A percentile compares a stretch with the other conserved stretches of the same genome.
These are phyloP conservation scores for Panurus biarmicus DNA, from an alignment of 2,113 vertebrate species.

Conservation along the genomic window DNA sequence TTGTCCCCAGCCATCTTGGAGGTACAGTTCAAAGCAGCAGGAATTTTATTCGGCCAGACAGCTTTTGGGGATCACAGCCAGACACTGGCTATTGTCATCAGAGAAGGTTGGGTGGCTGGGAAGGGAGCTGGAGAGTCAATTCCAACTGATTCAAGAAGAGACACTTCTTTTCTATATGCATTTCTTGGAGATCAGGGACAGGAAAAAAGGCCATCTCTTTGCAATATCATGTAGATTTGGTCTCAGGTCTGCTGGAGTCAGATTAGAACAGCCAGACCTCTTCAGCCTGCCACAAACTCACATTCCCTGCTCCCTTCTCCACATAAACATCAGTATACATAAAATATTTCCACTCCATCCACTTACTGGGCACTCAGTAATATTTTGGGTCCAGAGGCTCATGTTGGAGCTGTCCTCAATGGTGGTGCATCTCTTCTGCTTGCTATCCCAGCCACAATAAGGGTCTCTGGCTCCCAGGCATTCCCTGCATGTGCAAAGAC, in stretches of 20 bases:
- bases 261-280: neutral
- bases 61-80: neutral
- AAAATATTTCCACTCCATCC: neutral
- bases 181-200: neutral
- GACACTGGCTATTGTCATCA: neutral
- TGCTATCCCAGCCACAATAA: slow-evolving; percentile 94
- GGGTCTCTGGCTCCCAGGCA: slow-evolving; percentile 93
- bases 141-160: neutral
- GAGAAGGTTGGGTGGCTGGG: neutral
- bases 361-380: slow-evolving; percentile 91
- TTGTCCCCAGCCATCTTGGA: neutral
- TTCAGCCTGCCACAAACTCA: neutral
- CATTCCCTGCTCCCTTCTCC: neutral
- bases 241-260: neutral
- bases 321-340: neutral
- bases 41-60: neutral
- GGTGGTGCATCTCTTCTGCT: slow-evolving; percentile 89
- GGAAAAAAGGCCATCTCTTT: neutral
- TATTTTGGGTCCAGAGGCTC: slow-evolving; percentile 98
- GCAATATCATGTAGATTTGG: neutral
- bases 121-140: neutral
- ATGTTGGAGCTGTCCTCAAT: slow-evolving; percentile 96
- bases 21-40: neutral
- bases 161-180: neutral
- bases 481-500: slow-evolving; percentile 71